A percentile compares a stretch with the other conserved stretches of the same genome.
Conservation (phyloP, 1,140 invertebrate genomes). For the Zophobas atratus region DNA sequence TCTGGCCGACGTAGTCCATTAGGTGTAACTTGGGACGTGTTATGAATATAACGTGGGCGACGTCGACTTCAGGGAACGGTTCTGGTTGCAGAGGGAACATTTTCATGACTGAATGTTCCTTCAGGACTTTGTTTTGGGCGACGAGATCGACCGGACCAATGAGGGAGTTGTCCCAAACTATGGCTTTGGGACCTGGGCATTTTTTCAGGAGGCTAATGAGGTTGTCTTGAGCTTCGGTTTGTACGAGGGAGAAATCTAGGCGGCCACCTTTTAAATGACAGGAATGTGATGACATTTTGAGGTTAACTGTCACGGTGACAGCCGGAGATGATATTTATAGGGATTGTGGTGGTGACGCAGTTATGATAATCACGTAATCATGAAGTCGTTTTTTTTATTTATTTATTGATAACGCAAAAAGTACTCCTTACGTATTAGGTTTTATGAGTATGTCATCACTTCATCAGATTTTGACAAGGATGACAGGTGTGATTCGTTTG, state of each 20-base stretch:
- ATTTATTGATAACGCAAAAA: no score
- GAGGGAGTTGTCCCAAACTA: constrained; percentile 93
- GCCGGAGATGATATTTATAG: no score
- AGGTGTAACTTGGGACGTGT: constrained; percentile 84
- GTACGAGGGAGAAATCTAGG: constrained; percentile 86
- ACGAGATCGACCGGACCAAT: constrained; percentile 90
- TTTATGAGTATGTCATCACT: no score
- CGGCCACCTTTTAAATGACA: constrained; percentile 80
- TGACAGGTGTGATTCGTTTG: no score
- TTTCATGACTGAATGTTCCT: constrained; percentile 84
- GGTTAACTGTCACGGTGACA: constrained; percentile 14
- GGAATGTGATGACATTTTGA: constrained; percentile 53
- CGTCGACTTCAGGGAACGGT: constrained; percentile 77
- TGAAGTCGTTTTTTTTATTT: no score
- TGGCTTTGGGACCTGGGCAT: constrained; percentile 90
- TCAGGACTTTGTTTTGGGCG: constrained; percentile 85
- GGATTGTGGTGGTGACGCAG: no score
- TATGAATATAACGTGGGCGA: constrained; percentile 92
- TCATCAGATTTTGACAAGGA: no score
- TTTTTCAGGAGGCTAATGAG: constrained; percentile 86
- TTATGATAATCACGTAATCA: no score
- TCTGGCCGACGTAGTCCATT: constrained; percentile 87
- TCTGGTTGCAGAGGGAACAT: constrained; percentile 84
- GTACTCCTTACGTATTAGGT: no score
- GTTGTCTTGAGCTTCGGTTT: constrained; percentile 86